Evolutionary conservation across 2,888 invertebrate genomes (phyloP).

Genomic region (Leucophenga maculata): DNA sequence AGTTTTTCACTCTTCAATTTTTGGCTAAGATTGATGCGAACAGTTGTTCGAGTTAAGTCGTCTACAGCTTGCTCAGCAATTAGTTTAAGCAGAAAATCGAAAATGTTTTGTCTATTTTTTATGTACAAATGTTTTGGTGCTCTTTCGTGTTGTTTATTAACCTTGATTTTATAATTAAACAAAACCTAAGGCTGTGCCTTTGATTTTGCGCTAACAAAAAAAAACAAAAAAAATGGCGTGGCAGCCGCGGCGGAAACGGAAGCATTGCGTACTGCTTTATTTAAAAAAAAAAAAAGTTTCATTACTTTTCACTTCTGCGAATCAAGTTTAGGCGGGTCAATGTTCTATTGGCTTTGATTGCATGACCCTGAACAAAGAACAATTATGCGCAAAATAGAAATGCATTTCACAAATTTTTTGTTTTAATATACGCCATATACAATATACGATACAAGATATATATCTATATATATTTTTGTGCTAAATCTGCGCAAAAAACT

Average conservation of each 20-base stretch:
- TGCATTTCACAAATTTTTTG: background rate
- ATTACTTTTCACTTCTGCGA: background rate
- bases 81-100: background rate
- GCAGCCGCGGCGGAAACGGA: slow-evolving; percentile 10
- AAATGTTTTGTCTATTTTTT: background rate
- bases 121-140: background rate
- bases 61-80: background rate
- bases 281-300: too few relatives aligned
- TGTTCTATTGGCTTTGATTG: background rate
- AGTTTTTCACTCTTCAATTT: too few relatives aligned
- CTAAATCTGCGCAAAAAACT: background rate
- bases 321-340: slow-evolving; percentile 14
- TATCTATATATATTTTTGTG: background rate
- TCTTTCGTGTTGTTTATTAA: slow-evolving; percentile 17
- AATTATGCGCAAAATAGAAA: background rate
- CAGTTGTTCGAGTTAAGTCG: slow-evolving; percentile 46
- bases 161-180: slow-evolving; percentile 25
- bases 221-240: background rate
- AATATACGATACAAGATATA: background rate
- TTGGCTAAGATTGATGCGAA: slow-evolving; percentile 53
- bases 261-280: background rate
- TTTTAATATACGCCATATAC: background rate
- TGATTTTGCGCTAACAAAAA: background rate
- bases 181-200: background rate
- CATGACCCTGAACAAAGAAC: background rate